These are phyloP conservation scores for Pygmarrhopalites habei DNA, from an alignment of 1,140 invertebrate species.

Conservation along the genomic window DNA sequence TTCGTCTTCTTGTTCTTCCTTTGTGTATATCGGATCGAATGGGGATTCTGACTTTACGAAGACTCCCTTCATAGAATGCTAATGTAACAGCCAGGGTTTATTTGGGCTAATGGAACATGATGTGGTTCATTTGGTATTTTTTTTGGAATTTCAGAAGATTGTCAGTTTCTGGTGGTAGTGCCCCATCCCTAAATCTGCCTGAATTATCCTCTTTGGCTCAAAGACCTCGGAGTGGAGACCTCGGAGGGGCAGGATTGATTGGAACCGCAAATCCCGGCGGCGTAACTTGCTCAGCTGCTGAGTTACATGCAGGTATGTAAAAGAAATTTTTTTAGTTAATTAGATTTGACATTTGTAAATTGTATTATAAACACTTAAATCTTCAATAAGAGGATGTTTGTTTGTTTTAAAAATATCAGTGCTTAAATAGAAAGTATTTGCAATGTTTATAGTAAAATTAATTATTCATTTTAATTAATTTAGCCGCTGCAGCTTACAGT, in stretches of 20 bases:
- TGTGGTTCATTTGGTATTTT: conserved; percentile 10
- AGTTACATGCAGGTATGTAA: conserved; percentile 43
- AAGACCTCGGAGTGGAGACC: conserved; percentile 40
- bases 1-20: too few relatives aligned
- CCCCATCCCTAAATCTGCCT: conserved; percentile 41
- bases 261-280: conserved; percentile 28
- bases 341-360: too few relatives aligned
- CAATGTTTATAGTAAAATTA: conserved; percentile 20
- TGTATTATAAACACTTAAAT: too few relatives aligned
- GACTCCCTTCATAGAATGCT: conserved; percentile 8
- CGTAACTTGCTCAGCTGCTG: conserved; percentile 37
- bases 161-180: conserved; percentile 38
- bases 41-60: too few relatives aligned
- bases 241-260: conserved; percentile 40
- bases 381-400: too few relatives aligned
- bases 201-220: conserved; percentile 46
- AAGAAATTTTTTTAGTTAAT: too few relatives aligned
- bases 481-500: conserved; percentile 47
- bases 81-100: background rate
- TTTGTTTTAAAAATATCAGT: too few relatives aligned
- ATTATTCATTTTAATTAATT: too few relatives aligned
- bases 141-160: conserved; percentile 38
- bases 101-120: conserved; percentile 7
- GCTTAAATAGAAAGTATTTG: too few relatives aligned
- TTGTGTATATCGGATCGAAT: too few relatives aligned